These are phyloP conservation scores for Ellobius talpinus DNA, from an alignment of 2,113 vertebrate species.

Conservation along the genomic window DNA sequence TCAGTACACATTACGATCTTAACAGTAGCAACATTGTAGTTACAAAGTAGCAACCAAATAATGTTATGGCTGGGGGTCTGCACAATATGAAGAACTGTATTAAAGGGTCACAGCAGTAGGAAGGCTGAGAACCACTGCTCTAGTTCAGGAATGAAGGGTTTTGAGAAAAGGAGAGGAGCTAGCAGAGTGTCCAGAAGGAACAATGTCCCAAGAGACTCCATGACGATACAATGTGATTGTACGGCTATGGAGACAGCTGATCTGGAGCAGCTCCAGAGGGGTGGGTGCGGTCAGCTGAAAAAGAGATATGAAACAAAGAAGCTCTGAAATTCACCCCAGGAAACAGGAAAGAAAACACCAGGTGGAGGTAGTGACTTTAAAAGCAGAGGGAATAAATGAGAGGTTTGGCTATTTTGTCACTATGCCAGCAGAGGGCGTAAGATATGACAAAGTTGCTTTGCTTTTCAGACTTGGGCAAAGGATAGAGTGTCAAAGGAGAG, in stretches of 20 bases:
- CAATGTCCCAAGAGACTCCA: background rate
- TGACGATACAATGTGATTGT: background rate
- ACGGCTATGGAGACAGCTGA: background rate
- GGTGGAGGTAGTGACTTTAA: background rate
- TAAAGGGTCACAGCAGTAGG: background rate
- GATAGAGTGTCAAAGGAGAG: slow-evolving; percentile 37
- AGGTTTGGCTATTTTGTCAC: background rate
- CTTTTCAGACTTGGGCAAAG: slow-evolving; percentile 19
- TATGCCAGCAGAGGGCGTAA: slow-evolving; percentile 45
- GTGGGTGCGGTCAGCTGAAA: background rate
- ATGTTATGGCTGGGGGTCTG: background rate
- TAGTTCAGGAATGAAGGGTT: background rate
- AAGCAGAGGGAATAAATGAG: background rate
- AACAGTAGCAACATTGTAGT: background rate
- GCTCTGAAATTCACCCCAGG: background rate
- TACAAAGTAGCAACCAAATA: background rate
- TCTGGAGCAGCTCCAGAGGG: background rate
- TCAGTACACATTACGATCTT: background rate
- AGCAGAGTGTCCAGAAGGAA: background rate
- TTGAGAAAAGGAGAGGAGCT: slow-evolving; percentile 12
- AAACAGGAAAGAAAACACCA: slow-evolving; percentile 17
- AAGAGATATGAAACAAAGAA: background rate
- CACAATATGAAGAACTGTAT: background rate
- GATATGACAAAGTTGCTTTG: slow-evolving; percentile 48
- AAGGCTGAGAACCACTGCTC: background rate